A percentile compares a stretch with the other conserved stretches of the same genome.
phyloP scores from a whole-genome alignment of 1,140 invertebrate genomes.

The Magallana angulata region DNA sequence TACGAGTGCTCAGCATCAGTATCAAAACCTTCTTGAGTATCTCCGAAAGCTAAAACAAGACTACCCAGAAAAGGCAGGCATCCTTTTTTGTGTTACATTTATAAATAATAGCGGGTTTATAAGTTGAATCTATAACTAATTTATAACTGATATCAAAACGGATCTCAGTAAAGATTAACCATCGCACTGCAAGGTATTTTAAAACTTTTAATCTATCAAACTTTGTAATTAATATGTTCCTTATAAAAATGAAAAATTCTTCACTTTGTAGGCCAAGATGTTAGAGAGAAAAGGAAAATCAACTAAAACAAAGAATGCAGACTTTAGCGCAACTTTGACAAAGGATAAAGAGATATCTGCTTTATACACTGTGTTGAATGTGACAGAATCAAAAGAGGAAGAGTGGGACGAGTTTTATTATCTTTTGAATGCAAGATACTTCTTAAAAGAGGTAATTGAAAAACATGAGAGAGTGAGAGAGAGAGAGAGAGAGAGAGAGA shows the following conservation, averaged over 20 bases:
- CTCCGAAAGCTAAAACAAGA: neutral
- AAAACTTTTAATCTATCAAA: too few relatives aligned
- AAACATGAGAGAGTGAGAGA: too few relatives aligned
- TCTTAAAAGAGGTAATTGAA: neutral
- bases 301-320: neutral
- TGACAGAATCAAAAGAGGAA: neutral
- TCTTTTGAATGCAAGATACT: conserved; percentile 11
- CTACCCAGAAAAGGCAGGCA: neutral
- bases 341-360: neutral
- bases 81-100: neutral
- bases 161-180: too few relatives aligned
- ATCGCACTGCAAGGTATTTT: too few relatives aligned
- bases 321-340: neutral
- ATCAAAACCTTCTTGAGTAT: neutral
- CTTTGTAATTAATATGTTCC: too few relatives aligned
- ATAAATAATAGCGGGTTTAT: too few relatives aligned
- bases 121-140: too few relatives aligned
- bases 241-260: neutral
- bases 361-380: neutral
- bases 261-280: neutral
- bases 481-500: too few relatives aligned
- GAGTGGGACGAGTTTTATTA: neutral
- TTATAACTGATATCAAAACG: too few relatives aligned
- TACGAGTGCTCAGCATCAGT: neutral
- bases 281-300: neutral